Evolutionary conservation across 1,140 invertebrate genomes (phyloP).

Genomic region (Ceratitis capitata): DNA sequence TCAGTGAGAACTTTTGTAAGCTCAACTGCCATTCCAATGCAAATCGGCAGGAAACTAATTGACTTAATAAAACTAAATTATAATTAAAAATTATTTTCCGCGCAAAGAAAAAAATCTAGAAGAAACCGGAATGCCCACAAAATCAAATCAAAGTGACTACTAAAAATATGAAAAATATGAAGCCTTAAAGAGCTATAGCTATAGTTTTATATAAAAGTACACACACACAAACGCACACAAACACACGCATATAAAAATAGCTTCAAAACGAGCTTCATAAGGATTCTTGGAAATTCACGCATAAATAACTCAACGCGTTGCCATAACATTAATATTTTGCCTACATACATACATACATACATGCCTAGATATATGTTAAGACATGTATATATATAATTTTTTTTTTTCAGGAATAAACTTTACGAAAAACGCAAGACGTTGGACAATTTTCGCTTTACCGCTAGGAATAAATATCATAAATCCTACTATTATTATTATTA

Average conservation of each 20-base stretch:
- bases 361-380: background rate
- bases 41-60: too few species aligned
- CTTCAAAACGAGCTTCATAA: background rate
- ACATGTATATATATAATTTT: background rate
- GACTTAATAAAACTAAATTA: background rate
- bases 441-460: slow-evolving; percentile 10
- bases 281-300: background rate
- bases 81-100: background rate
- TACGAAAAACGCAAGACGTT: background rate
- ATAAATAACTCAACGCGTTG: background rate
- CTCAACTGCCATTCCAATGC: too few species aligned
- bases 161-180: background rate
- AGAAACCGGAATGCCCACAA: background rate
- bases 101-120: background rate
- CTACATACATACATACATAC: background rate
- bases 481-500: slow-evolving; percentile 28
- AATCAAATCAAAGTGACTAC: background rate
- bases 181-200: background rate
- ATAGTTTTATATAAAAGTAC: too few species aligned
- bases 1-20: too few species aligned
- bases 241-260: background rate
- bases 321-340: background rate
- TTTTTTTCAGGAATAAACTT: background rate
- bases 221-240: too few species aligned
- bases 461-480: slow-evolving; percentile 26